A percentile compares a stretch with the other conserved stretches of the same genome.
Conservation (phyloP, 2,797 vertebrate genomes). For the Falco peregrinus region DNA sequence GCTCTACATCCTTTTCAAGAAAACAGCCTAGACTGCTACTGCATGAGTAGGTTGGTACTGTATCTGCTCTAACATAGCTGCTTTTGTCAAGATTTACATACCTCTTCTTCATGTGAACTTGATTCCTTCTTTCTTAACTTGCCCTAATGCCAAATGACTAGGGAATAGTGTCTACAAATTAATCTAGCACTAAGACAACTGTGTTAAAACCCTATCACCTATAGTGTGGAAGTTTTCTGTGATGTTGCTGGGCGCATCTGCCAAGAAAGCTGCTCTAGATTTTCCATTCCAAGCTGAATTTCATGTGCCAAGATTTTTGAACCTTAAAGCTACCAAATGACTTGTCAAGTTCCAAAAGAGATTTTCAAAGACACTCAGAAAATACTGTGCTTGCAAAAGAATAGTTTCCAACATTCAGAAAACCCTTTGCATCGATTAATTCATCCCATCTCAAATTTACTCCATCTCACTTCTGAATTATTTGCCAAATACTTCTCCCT, state of each 20-base stretch:
- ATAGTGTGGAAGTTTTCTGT: neutral
- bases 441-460: neutral
- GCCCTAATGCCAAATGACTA: neutral
- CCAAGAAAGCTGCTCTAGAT: slow-evolving; percentile 32
- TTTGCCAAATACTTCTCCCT: neutral
- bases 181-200: slow-evolving; percentile 23
- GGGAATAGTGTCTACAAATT: neutral
- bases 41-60: rapidly evolving
- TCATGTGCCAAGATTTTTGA: slow-evolving; percentile 25
- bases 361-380: slow-evolving; percentile 20
- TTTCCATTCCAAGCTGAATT: slow-evolving; percentile 33
- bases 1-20: neutral
- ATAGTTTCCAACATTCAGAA: neutral
- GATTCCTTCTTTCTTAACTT: neutral
- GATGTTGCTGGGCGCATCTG: slow-evolving; percentile 20
- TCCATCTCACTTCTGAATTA: neutral
- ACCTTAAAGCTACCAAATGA: slow-evolving; percentile 23
- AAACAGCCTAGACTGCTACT: neutral
- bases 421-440: neutral
- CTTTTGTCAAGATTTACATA: neutral
- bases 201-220: slow-evolving; percentile 1
- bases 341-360: neutral
- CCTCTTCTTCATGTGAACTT: neutral
- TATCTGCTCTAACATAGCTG: neutral
- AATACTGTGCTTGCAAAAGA: neutral